Conservation (phyloP, 2,888 invertebrate genomes). For the Caprella mutica region DNA sequence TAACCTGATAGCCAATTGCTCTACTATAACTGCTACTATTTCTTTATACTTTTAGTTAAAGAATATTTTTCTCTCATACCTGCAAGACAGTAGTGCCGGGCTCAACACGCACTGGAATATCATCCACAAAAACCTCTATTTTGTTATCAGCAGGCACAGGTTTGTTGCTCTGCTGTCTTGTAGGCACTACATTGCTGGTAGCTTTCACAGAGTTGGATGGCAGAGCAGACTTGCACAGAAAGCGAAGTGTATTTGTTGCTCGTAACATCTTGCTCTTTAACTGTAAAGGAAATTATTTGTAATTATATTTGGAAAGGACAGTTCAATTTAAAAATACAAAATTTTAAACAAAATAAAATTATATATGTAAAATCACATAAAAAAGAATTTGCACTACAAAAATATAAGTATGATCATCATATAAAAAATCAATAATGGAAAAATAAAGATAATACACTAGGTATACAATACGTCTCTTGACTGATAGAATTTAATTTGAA, state of each 20-base stretch:
- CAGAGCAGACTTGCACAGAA: slow-evolving; percentile 12
- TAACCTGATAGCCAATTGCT: too few species aligned
- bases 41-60: too few species aligned
- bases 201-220: slow-evolving; percentile 2
- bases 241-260: slow-evolving; percentile 14
- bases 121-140: slow-evolving; percentile 96
- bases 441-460: too few species aligned
- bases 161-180: neutral
- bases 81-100: slow-evolving; percentile 95
- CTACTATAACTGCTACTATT: too few species aligned
- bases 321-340: neutral
- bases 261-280: slow-evolving; percentile 15
- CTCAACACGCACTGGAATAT: slow-evolving; percentile 80
- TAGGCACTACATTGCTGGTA: neutral
- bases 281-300: neutral
- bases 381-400: too few species aligned
- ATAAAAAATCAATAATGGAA: too few species aligned
- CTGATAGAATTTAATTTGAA: too few species aligned
- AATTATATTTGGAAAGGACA: neutral
- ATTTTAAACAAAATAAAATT: neutral
- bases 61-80: too few species aligned
- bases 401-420: too few species aligned
- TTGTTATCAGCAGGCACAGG: slow-evolving; percentile 4
- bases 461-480: too few species aligned
- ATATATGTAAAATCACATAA: too few species aligned